Evolutionary conservation across 2,797 vertebrate genomes (phyloP).

Genomic region (Megalops cyprinoides): DNA sequence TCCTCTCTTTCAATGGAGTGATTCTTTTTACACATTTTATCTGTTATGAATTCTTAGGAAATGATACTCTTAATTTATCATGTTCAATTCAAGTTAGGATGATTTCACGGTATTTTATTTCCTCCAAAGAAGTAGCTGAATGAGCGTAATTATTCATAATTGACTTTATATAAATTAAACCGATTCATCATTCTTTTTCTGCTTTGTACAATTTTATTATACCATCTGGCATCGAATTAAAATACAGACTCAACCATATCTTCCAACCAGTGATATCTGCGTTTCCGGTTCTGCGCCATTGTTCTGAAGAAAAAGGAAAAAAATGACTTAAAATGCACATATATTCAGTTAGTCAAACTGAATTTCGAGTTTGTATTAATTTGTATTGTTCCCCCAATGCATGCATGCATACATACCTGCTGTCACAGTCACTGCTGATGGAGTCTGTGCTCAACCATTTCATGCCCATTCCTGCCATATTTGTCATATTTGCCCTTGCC

Average conservation of each 20-base stretch:
- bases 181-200: slow-evolving; percentile 32
- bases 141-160: slow-evolving; percentile 40
- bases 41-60: slow-evolving; percentile 14
- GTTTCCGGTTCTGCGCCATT: neutral
- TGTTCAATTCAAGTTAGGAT: slow-evolving; percentile 25
- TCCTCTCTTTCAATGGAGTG: neutral
- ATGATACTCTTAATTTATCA: slow-evolving; percentile 34
- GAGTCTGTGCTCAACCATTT: no score
- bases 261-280: neutral
- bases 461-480: slow-evolving; percentile 1
- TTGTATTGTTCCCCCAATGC: no score
- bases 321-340: no score
- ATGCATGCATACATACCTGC: no score
- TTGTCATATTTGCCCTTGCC: no score
- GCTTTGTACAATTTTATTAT: slow-evolving; percentile 27
- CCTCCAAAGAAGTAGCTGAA: slow-evolving; percentile 32
- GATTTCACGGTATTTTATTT: slow-evolving; percentile 23
- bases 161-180: slow-evolving; percentile 39
- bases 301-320: neutral
- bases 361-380: no score
- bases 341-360: no score
- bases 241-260: slow-evolving; percentile 22
- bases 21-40: neutral
- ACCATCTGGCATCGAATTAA: slow-evolving; percentile 39
- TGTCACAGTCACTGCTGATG: no score